Evolutionary conservation across 1,140 invertebrate genomes (phyloP).

Genomic region (Muscidifurax raptorellus): DNA sequence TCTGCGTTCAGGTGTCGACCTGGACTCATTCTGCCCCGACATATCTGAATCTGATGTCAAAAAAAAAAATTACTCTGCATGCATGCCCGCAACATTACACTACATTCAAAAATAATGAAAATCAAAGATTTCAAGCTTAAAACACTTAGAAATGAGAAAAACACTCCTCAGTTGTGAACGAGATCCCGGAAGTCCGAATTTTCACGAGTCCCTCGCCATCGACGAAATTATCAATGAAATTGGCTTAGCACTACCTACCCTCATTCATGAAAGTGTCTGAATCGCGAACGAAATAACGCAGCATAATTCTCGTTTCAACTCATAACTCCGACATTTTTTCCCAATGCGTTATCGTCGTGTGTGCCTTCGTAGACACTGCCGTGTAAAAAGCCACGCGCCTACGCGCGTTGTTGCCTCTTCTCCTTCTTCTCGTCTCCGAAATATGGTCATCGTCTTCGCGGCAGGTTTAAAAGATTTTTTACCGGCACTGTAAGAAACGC

Average conservation of each 20-base stretch:
- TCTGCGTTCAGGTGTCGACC: constrained; percentile 74
- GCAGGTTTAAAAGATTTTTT: constrained; percentile 1
- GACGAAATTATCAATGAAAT: too few species aligned
- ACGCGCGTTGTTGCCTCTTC: constrained; percentile 28
- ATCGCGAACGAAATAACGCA: background rate
- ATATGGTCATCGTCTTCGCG: constrained; percentile 1
- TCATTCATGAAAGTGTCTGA: constrained; percentile 22
- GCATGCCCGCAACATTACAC: background rate
- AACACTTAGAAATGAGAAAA: background rate
- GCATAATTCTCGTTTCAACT: constrained; percentile 3
- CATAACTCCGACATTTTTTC: constrained; percentile 24
- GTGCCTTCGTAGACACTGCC: constrained; percentile 9
- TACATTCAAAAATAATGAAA: background rate
- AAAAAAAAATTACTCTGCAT: background rate
- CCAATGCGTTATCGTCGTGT: constrained; percentile 5
- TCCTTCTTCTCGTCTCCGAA: background rate
- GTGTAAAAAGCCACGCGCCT: constrained; percentile 36
- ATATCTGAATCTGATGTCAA: constrained; percentile 42
- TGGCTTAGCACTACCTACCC: background rate
- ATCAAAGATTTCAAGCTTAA: background rate
- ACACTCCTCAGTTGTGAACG: too few species aligned
- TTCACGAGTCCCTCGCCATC: too few species aligned
- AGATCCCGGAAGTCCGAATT: background rate
- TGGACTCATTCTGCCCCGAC: constrained; percentile 53
- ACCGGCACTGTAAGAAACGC: background rate